Conservation (phyloP, 2,888 invertebrate genomes). For the Lepetodrilus schrolli region DNA sequence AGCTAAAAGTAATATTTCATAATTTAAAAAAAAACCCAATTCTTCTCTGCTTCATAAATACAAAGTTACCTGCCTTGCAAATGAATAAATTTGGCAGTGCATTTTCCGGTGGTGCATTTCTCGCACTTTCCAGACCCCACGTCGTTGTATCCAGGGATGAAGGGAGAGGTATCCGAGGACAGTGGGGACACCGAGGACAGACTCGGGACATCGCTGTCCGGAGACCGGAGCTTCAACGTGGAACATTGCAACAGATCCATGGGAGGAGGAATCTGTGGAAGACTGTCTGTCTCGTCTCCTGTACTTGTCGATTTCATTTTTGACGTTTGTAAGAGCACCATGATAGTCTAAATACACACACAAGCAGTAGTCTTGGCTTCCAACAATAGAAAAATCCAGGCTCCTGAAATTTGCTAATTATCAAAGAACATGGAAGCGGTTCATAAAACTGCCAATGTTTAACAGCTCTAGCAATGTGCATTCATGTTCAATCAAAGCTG, state of each 20-base stretch:
- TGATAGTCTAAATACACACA: no score
- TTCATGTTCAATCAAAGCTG: no score
- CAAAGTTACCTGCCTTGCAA: constrained; percentile 41
- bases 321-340: not conserved
- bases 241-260: constrained; percentile 12
- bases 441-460: no score
- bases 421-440: not conserved
- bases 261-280: not conserved
- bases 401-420: not conserved
- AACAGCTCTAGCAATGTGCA: no score
- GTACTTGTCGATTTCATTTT: not conserved
- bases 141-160: constrained; percentile 42
- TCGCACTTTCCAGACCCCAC: constrained; percentile 43
- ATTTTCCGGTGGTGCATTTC: constrained; percentile 45
- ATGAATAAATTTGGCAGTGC: constrained; percentile 46
- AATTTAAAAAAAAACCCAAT: no score
- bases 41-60: not conserved
- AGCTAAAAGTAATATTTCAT: no score
- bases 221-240: not conserved
- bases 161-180: not conserved
- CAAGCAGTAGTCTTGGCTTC: no score
- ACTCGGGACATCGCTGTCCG: not conserved
- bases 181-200: constrained; percentile 10
- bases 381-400: not conserved
- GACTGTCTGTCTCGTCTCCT: not conserved